Conservation (phyloP, 2,888 invertebrate genomes). For the Ochlodes sylvanus region DNA sequence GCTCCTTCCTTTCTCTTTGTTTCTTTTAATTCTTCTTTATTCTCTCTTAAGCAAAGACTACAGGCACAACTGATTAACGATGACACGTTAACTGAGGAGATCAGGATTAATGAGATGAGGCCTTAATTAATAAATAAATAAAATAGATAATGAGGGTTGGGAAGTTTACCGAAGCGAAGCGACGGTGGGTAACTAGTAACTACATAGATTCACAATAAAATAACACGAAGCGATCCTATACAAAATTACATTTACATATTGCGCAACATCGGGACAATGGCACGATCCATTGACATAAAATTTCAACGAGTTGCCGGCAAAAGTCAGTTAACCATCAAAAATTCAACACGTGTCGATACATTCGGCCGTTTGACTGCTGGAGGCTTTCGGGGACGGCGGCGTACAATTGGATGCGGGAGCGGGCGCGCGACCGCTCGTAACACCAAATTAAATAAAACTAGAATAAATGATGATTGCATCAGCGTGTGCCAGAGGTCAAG, state of each 20-base stretch:
- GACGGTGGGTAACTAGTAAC: too few species aligned
- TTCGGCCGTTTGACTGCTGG: constrained; percentile 7
- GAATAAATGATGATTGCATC: constrained; percentile 31
- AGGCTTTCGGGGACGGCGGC: constrained; percentile 12
- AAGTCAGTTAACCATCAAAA: constrained; percentile 32
- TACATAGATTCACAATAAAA: not conserved
- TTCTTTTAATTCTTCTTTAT: too few species aligned
- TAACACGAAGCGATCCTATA: not conserved
- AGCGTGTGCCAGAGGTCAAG: constrained; percentile 22
- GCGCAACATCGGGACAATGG: constrained; percentile 8
- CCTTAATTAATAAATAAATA: too few species aligned
- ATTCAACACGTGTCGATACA: constrained; percentile 28
- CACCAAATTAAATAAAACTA: constrained; percentile 22
- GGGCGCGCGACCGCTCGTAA: constrained; percentile 11
- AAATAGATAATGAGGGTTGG: too few species aligned
- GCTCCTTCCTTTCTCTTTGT: too few species aligned
- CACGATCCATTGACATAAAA: constrained; percentile 20
- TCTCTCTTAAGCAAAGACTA: too few species aligned
- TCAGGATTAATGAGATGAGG: too few species aligned
- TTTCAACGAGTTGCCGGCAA: constrained; percentile 26
- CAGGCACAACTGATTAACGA: too few species aligned
- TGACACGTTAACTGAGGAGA: too few species aligned
- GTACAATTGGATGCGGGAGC: not conserved
- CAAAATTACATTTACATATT: not conserved
- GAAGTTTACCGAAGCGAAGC: too few species aligned